These are phyloP conservation scores for Nestor notabilis DNA, from an alignment of 2,113 vertebrate genomes.

Conservation along the genomic window DNA sequence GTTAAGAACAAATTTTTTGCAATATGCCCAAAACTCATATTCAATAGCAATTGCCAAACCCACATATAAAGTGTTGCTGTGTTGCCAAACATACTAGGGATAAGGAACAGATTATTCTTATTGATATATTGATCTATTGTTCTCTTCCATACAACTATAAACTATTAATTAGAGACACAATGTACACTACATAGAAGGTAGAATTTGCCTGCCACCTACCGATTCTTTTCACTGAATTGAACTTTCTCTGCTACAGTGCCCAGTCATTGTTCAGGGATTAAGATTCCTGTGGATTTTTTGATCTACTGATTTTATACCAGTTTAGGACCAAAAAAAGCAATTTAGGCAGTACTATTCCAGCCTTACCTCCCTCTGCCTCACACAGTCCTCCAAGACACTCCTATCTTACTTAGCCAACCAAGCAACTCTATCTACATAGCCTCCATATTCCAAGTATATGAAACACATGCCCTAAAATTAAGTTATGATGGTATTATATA, in stretches of 20 bases:
- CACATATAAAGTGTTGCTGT: background rate
- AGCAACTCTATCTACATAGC: background rate
- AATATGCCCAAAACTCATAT: background rate
- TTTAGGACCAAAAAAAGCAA: background rate
- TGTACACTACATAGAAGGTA: background rate
- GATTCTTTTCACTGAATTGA: background rate
- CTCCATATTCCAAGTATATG: background rate
- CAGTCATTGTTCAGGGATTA: background rate
- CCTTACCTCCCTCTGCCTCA: background rate
- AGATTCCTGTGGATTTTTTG: background rate
- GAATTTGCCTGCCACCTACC: background rate
- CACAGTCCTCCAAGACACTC: background rate
- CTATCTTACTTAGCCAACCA: background rate
- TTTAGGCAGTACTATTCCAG: background rate
- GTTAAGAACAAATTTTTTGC: background rate
- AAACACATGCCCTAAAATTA: background rate
- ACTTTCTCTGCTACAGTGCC: background rate
- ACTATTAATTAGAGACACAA: background rate
- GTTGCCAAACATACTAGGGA: background rate
- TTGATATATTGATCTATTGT: background rate
- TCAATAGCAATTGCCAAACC: background rate
- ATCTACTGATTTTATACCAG: background rate
- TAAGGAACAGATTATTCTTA: background rate
- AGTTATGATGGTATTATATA: background rate
- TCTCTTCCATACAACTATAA: background rate